These are phyloP conservation scores for Drosophila paulistorum DNA, from an alignment of 1,140 invertebrate genomes.

Conservation along the genomic window DNA sequence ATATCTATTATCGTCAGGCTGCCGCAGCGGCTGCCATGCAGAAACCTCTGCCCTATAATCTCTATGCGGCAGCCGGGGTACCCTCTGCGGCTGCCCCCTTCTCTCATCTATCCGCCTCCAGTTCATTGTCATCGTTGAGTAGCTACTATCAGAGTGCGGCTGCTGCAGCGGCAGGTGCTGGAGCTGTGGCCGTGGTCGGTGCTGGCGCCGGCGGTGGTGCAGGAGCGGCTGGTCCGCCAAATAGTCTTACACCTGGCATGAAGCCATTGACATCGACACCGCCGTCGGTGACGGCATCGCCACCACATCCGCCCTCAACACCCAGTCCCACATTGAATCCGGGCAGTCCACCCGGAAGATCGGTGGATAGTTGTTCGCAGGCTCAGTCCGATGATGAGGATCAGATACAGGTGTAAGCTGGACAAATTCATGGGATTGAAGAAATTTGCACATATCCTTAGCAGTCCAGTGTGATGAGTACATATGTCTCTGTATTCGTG, in stretches of 20 bases:
- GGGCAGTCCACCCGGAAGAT: conserved; percentile 80
- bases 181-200: not conserved
- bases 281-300: conserved; percentile 33
- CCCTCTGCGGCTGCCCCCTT: conserved; percentile 71
- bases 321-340: conserved; percentile 82
- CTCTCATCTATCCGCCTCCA: conserved; percentile 81
- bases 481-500: too few relatives aligned
- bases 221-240: conserved; percentile 5
- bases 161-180: conserved; percentile 34
- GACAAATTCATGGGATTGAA: not conserved
- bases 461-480: not conserved
- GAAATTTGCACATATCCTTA: conserved; percentile 3
- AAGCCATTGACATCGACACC: conserved; percentile 21
- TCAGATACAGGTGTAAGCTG: conserved; percentile 72
- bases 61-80: conserved; percentile 74
- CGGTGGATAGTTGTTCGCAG: conserved; percentile 77
- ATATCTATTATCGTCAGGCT: conserved; percentile 91
- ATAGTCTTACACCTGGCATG: not conserved
- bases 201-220: not conserved
- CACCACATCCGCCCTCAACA: conserved; percentile 66
- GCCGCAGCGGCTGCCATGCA: conserved; percentile 89
- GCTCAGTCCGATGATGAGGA: conserved; percentile 81
- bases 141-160: conserved; percentile 80
- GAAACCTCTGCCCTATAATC: conserved; percentile 93
- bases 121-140: conserved; percentile 81